phyloP scores from a whole-genome alignment of 2,888 invertebrate genomes.

The Synergus itoensis region DNA sequence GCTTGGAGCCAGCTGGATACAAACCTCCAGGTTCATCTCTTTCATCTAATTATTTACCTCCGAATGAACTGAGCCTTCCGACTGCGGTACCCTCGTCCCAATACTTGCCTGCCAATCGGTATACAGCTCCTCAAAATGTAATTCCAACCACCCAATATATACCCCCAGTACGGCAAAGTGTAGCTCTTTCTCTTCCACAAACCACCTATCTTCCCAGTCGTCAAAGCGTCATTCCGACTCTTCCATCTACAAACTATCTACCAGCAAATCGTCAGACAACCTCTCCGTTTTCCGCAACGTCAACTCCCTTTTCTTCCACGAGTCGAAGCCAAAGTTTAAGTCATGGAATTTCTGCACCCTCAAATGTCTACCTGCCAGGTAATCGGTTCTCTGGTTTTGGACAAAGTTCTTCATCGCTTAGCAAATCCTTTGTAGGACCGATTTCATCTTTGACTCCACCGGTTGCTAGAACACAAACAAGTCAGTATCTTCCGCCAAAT shows the following conservation, averaged over 20 bases:
- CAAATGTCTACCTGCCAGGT: slow-evolving; percentile 55
- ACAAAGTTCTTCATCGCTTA: slow-evolving; percentile 44
- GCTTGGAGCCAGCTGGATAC: slow-evolving; percentile 68
- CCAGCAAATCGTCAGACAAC: slow-evolving; percentile 69
- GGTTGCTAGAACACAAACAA: slow-evolving; percentile 44
- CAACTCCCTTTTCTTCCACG: slow-evolving; percentile 18
- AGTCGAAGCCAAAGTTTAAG: slow-evolving; percentile 28
- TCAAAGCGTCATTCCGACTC: slow-evolving; percentile 47
- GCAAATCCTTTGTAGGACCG: slow-evolving; percentile 42
- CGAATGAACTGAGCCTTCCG: slow-evolving; percentile 31
- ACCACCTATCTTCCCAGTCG: slow-evolving; percentile 33
- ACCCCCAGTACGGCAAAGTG: slow-evolving; percentile 41
- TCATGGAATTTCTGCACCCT: slow-evolving; percentile 46
- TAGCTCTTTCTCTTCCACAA: slow-evolving; percentile 32
- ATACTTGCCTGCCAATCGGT: slow-evolving; percentile 44
- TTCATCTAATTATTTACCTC: slow-evolving; percentile 50
- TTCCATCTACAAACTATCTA: slow-evolving; percentile 76
- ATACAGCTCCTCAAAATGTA: slow-evolving; percentile 29
- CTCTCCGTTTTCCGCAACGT: slow-evolving; percentile 17
- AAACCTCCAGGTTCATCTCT: slow-evolving; percentile 60
- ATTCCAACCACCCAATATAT: slow-evolving; percentile 42
- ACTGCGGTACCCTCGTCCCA: slow-evolving; percentile 46
- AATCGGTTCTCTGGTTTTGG: slow-evolving; percentile 36
- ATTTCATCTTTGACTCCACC: slow-evolving; percentile 43
- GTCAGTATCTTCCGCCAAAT: slow-evolving; percentile 48